Conservation (phyloP, 2,797 vertebrate genomes). For the Pangasius macronema region DNA sequence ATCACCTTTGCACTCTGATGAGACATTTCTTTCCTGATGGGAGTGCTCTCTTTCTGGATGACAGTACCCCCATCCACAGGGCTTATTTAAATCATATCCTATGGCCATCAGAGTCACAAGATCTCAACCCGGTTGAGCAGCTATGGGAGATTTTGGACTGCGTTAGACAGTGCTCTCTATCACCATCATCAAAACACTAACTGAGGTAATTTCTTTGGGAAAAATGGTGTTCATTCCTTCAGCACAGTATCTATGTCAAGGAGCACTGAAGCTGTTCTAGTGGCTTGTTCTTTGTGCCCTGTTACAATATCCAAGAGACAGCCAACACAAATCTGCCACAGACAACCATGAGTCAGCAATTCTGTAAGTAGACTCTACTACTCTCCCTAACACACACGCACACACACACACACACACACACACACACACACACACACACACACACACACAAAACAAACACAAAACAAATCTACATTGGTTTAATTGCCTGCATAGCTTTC, state of each 20-base stretch:
- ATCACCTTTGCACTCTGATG: not conserved
- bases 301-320: conserved; percentile 3
- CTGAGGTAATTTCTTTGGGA: not conserved
- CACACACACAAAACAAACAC: not conserved
- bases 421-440: not conserved
- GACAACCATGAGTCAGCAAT: conserved; percentile 14
- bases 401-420: not conserved
- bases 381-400: not conserved
- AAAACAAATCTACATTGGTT: not conserved
- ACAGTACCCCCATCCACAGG: not conserved
- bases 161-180: not conserved
- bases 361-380: not conserved
- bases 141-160: too few species aligned
- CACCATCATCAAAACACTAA: not conserved
- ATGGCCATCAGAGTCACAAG: not conserved
- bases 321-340: conserved; percentile 6
- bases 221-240: not conserved
- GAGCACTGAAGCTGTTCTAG: not conserved
- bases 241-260: not conserved
- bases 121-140: not conserved
- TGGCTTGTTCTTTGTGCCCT: not conserved
- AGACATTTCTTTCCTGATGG: not conserved
- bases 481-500: not conserved
- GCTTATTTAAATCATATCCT: not conserved
- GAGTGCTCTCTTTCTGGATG: not conserved